Evolutionary conservation across 2,888 invertebrate species (phyloP), one percentile per base, ranked within the genome.

Genomic region (Ichneumon xanthorius): DNA sequence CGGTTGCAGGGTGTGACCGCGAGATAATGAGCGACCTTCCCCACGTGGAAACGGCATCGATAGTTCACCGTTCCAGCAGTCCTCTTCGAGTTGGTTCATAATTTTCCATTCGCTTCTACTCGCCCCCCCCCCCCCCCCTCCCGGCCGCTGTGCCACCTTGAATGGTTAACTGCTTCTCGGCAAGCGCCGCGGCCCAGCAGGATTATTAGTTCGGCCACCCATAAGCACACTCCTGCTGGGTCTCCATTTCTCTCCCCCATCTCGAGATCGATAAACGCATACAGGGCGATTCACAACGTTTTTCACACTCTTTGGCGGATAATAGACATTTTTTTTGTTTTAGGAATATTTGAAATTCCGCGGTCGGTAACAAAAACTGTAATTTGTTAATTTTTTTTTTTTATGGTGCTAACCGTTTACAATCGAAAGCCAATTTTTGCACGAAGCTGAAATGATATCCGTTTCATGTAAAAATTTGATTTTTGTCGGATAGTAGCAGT

Each of bases 61-160:
- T 73, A 55, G 72, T 65, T 71, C 72, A 45, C 53, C 22, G 55
- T 55, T 26, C 72, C 53, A 73, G 30, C 11, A 7, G 40, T 71
- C 73, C 22, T 79, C 48, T 40, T 68, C 55, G 37, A 83, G 22
- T 26, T 70, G 22, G 22, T 79, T 76, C 50, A 85, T 82, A 85
- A 79, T 82, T 85, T 85, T 85, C 85, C 82, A 82, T 79, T 82
- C 76, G 63, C 58, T 67, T 22, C 26, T 4, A 3, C 45, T 14
- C 26, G 4, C 14, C 45, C 3, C 4, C 26, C 5, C 26, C 26
- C 76, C 65, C 50, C 3, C 4, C 14, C 2, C 40, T 0, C 11
- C 40, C 0, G 9, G 26, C 30, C 30, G 9, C 4, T 33, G n/a
- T 16, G 37, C 48, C 58, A 73, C 77, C 84, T 85, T 78, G 73